A percentile compares a stretch with the other conserved stretches of the same genome.
Conservation (phyloP, 2,888 invertebrate genomes). For the Nemurella pictetii region DNA sequence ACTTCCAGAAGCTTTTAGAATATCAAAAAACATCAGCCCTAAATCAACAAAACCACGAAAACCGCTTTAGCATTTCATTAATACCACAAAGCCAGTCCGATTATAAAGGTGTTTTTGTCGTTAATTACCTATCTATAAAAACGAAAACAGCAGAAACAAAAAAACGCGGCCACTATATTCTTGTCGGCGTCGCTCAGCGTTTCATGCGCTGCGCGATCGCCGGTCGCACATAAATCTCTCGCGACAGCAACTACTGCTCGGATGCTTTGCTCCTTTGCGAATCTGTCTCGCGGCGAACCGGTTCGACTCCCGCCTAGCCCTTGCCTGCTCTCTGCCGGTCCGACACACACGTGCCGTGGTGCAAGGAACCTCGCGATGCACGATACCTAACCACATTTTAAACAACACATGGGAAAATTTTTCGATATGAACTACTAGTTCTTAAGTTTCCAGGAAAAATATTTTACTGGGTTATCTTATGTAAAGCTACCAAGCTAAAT, state of each 20-base stretch:
- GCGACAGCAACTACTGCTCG: neutral
- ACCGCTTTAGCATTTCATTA: neutral
- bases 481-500: no score
- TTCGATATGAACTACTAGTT: no score
- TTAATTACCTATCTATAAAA: constrained; percentile 5
- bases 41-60: neutral
- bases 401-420: no score
- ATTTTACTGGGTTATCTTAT: no score
- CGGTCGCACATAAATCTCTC: neutral
- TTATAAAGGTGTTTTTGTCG: neutral
- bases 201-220: neutral
- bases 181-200: neutral
- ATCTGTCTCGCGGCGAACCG: neutral
- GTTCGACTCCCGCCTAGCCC: neutral
- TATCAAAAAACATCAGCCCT: neutral
- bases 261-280: neutral
- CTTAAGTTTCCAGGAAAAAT: no score
- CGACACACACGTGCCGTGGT: neutral
- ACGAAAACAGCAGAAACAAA: neutral
- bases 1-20: neutral
- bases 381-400: neutral
- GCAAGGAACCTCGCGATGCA: neutral
- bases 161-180: neutral
- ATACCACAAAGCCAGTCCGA: neutral
- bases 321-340: neutral